Conservation (phyloP, 2,888 invertebrate species). For the Ochropacha duplaris region DNA sequence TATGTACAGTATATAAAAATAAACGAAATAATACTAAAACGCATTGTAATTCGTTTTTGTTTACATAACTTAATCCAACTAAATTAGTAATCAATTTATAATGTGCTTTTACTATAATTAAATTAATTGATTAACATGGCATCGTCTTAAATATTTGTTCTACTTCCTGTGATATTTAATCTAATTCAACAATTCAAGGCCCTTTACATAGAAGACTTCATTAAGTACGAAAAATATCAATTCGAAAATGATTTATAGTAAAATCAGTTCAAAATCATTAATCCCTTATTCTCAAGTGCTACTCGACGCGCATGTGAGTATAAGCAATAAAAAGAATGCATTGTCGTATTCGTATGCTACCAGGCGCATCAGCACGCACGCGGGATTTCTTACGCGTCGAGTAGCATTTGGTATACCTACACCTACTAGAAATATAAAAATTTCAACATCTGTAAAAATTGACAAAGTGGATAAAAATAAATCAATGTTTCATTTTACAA, state of each 20-base stretch:
- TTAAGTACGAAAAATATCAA: constrained; percentile 21
- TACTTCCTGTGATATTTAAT: constrained; percentile 39
- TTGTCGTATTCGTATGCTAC: too few species aligned
- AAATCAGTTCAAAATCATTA: too few species aligned
- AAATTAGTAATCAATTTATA: constrained; percentile 18
- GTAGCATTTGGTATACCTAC: too few species aligned
- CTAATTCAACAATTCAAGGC: constrained; percentile 61
- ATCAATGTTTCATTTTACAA: too few species aligned
- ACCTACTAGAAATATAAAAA: too few species aligned
- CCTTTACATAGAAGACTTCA: constrained; percentile 53
- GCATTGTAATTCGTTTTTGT: constrained; percentile 64
- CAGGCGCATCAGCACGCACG: too few species aligned
- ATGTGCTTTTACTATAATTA: constrained; percentile 44
- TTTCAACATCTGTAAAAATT: too few species aligned
- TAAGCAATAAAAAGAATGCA: too few species aligned
- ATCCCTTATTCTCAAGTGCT: too few species aligned
- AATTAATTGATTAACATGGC: constrained; percentile 64
- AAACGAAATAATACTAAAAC: constrained; percentile 80
- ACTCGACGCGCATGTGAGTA: too few species aligned
- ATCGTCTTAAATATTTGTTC: constrained; percentile 46
- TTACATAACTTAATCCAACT: constrained; percentile 28
- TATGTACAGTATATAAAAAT: constrained; percentile 36
- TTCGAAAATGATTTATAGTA: constrained; percentile 7
- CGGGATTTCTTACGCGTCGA: too few species aligned
- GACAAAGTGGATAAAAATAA: too few species aligned